These are phyloP conservation scores for Platysternon megacephalum DNA, from an alignment of 2,113 vertebrate species.

Conservation along the genomic window DNA sequence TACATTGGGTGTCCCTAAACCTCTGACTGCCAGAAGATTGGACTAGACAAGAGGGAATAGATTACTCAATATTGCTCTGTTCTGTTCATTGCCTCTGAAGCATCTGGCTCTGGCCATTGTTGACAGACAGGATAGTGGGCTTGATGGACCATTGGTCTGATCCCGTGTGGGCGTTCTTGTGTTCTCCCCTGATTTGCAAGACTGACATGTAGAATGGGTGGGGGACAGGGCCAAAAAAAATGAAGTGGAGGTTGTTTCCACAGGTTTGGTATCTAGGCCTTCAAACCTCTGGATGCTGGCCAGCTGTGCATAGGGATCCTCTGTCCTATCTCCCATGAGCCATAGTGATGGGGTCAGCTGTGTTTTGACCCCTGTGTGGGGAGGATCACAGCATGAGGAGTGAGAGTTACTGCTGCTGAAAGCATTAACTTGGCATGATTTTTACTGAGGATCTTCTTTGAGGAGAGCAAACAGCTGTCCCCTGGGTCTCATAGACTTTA, in stretches of 20 bases:
- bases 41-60: too few species aligned
- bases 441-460: background rate
- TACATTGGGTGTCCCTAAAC: background rate
- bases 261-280: background rate
- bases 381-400: background rate
- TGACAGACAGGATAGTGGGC: too few species aligned
- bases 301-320: background rate
- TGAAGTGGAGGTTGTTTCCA: background rate
- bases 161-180: too few species aligned
- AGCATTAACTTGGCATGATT: background rate
- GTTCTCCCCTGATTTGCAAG: background rate
- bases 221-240: background rate
- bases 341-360: background rate
- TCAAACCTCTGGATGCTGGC: background rate
- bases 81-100: too few species aligned
- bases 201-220: background rate
- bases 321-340: background rate
- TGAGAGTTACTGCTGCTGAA: background rate
- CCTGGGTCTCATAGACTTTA: background rate
- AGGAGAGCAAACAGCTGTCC: rapidly evolving
- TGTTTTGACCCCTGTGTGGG: background rate
- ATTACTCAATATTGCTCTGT: too few species aligned
- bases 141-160: too few species aligned
- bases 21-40: too few species aligned
- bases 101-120: too few species aligned